Percentiles rank a stretch among this genome's conserved stretches.
Conservation (phyloP, 2,113 vertebrate genomes). For the Gobius niger region DNA sequence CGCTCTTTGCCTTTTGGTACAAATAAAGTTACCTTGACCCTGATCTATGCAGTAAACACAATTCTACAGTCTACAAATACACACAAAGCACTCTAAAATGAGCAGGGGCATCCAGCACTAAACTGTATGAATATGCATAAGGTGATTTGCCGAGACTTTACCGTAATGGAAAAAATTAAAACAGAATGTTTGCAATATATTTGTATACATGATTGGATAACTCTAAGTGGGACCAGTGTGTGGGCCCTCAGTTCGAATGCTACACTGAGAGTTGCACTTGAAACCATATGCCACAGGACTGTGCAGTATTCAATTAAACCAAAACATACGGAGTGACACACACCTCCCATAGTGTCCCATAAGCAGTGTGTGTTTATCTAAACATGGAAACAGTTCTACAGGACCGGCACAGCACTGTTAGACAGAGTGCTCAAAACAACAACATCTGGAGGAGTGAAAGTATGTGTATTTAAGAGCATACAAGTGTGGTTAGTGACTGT, state of each 20-base stretch:
- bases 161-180: too few relatives aligned
- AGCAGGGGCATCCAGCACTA: too few relatives aligned
- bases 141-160: too few relatives aligned
- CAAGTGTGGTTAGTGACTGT: slow-evolving; percentile 34
- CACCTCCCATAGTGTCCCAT: slow-evolving; percentile 20
- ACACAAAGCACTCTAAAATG: too few relatives aligned
- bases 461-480: slow-evolving; percentile 1
- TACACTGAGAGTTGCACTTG: slow-evolving; percentile 22
- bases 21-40: too few relatives aligned
- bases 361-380: slow-evolving; percentile 56
- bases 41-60: too few relatives aligned
- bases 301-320: slow-evolving; percentile 47
- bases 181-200: too few relatives aligned
- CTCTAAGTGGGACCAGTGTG: slow-evolving; percentile 11
- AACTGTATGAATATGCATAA: too few relatives aligned
- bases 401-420: slow-evolving; percentile 26
- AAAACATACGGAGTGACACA: slow-evolving; percentile 41
- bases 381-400: slow-evolving; percentile 52
- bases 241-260: slow-evolving; percentile 24
- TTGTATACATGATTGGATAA: not conserved
- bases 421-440: slow-evolving; percentile 52
- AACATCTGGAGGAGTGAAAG: slow-evolving; percentile 48
- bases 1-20: too few relatives aligned
- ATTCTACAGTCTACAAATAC: too few relatives aligned
- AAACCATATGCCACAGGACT: slow-evolving; percentile 48